Evolutionary conservation across 2,113 vertebrate genomes (phyloP).

Genomic region (Arvicanthis niloticus): DNA sequence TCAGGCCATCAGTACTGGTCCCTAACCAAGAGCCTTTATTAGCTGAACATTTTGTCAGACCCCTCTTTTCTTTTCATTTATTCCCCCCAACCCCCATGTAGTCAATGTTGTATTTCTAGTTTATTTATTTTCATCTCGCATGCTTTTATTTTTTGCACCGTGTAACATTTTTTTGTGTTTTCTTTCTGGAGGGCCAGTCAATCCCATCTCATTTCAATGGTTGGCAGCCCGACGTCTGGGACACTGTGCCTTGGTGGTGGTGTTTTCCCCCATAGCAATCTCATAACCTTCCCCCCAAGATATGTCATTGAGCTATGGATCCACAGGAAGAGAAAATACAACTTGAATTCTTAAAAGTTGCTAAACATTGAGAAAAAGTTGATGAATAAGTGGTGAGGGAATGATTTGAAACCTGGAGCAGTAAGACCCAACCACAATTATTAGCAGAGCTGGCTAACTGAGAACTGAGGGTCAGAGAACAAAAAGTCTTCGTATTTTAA

Average conservation of each 20-base stretch:
- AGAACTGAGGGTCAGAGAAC: neutral
- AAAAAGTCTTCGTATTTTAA: neutral
- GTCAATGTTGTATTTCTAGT: conserved; percentile 19
- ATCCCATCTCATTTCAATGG: neutral
- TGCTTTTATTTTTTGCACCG: conserved; percentile 6
- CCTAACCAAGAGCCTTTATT: neutral
- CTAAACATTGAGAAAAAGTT: conserved; percentile 21
- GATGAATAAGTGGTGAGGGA: neutral
- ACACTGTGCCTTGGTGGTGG: neutral
- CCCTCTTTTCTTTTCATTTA: neutral
- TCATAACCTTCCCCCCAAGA: neutral
- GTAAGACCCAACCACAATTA: neutral
- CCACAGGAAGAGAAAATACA: neutral
- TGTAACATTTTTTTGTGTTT: conserved; percentile 1
- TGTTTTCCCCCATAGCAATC: neutral
- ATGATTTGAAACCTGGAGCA: conserved; percentile 37
- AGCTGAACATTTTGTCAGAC: neutral
- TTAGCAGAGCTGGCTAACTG: neutral
- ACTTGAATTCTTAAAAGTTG: neutral
- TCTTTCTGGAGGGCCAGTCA: neutral
- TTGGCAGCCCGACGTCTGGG: neutral
- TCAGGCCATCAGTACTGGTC: neutral
- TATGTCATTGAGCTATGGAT: neutral
- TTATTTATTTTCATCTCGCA: conserved; percentile 26
- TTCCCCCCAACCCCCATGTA: neutral